Evolutionary conservation across 2,797 vertebrate species (phyloP).

Genomic region (Anguilla megastoma): DNA sequence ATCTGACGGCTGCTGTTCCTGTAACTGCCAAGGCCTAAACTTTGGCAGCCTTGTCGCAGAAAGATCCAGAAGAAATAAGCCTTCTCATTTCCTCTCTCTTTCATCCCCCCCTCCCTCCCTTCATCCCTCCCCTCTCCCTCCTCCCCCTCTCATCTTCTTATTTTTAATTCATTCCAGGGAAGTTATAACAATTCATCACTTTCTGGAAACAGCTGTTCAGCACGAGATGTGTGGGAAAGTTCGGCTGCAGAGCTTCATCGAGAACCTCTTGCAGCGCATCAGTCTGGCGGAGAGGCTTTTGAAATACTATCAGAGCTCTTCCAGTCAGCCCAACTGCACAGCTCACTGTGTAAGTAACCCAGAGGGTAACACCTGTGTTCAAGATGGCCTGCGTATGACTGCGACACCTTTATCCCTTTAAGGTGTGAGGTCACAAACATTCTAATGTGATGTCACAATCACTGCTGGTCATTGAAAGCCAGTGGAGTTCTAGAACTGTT

Average conservation of each 20-base stretch:
- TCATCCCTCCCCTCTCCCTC: neutral
- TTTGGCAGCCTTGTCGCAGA: conserved; percentile 22
- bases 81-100: neutral
- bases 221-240: conserved; percentile 78
- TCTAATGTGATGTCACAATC: no score
- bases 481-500: no score
- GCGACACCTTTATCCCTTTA: neutral
- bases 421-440: neutral
- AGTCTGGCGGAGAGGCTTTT: conserved; percentile 81
- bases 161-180: conserved; percentile 64
- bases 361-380: neutral
- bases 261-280: conserved; percentile 72
- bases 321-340: conserved; percentile 59
- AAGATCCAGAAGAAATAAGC: conserved; percentile 25
- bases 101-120: neutral
- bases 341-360: conserved; percentile 62
- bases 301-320: conserved; percentile 83
- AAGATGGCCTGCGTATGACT: neutral
- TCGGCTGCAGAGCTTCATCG: conserved; percentile 74
- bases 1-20: conserved; percentile 41
- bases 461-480: no score
- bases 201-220: conserved; percentile 76
- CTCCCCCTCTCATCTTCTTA: conserved; percentile 12
- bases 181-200: conserved; percentile 77
- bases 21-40: conserved; percentile 35